Base-by-base conservation (phyloP, 2,888 invertebrate genomes). In the Kryphioiulus occultus region DNA sequence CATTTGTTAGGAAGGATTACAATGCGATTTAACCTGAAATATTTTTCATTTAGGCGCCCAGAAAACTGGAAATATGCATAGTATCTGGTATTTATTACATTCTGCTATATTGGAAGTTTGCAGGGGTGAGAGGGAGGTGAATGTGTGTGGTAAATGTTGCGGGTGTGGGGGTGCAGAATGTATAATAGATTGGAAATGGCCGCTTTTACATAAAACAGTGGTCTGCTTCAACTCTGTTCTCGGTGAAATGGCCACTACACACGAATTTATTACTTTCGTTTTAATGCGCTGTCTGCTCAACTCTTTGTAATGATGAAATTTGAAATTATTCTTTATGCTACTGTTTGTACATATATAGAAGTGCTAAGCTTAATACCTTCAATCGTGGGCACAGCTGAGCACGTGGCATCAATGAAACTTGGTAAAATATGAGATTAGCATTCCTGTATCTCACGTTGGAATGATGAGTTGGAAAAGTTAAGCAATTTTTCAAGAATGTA, bases 1-100 rank as follows among this genome's bases (percentile, higher is more conserved):
- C 39, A 84, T 84, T 84, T 84, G 84, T 84, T 84, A 84, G 35
- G 39, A 32, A 39, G 84, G 84, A 84, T 84, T 84, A 84, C 39
- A 84, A 84, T 84, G 39, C 32, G 84, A 84, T 84, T 84, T 84
- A 84, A 84, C 84, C 84, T 39, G 84, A 84, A 59, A 84, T 84
- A 84, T 84, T 39, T 84, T 84, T 84, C 84, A 84, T 84, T 39
- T 39, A 30, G 39, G 32, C 84, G 84, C 84, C 17, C 22, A n/a
- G 84, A 84, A 84, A 84, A 84, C 84, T 84, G 39, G 84, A 39
- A 39, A 84, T 39, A 39, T 39, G 32, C 39, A 15, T 84, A 39
- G 59, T 59, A 59, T 59, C 59, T 59, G 59, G 22, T 59, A 59
- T 59, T 59, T 59, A 59, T 59, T 59, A 59, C 59, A 59, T 59